Conservation (phyloP, 2,888 invertebrate species). For the Phlogophora meticulosa region DNA sequence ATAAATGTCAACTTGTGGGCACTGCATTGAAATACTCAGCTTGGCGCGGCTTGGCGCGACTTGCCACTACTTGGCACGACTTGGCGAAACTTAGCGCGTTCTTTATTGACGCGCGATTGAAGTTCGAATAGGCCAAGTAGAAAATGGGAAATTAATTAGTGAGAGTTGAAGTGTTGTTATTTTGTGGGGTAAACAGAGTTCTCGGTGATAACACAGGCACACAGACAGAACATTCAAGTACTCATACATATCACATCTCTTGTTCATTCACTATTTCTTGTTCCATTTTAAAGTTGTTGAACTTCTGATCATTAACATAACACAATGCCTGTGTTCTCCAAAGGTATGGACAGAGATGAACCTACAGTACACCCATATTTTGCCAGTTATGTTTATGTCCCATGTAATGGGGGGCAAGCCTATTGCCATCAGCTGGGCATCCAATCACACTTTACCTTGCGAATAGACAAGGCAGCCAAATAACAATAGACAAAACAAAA, state of each 20-base stretch:
- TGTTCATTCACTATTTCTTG: no score
- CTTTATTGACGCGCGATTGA: slow-evolving; percentile 54
- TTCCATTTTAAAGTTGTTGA: no score
- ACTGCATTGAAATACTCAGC: slow-evolving; percentile 54
- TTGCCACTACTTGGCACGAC: slow-evolving; percentile 32
- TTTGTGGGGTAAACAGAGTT: neutral
- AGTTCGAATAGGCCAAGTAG: slow-evolving; percentile 53
- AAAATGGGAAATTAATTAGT: slow-evolving; percentile 57
- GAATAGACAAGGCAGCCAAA: neutral
- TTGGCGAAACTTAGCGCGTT: slow-evolving; percentile 45
- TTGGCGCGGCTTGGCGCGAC: slow-evolving; percentile 35
- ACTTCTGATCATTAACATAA: no score
- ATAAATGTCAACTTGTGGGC: slow-evolving; percentile 64
- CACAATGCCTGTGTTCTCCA: no score
- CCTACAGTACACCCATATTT: no score
- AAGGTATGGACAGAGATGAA: no score
- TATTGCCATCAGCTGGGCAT: no score
- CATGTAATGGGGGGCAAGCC: no score
- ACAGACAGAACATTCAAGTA: no score
- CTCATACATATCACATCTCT: no score
- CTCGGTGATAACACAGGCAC: neutral
- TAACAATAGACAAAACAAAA: slow-evolving; percentile 3
- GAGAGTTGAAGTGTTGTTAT: slow-evolving; percentile 27
- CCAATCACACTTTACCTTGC: no score
- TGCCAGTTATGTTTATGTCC: no score